Base-by-base conservation (phyloP, 2,888 invertebrate species). In the Parasteatoda lunata region DNA sequence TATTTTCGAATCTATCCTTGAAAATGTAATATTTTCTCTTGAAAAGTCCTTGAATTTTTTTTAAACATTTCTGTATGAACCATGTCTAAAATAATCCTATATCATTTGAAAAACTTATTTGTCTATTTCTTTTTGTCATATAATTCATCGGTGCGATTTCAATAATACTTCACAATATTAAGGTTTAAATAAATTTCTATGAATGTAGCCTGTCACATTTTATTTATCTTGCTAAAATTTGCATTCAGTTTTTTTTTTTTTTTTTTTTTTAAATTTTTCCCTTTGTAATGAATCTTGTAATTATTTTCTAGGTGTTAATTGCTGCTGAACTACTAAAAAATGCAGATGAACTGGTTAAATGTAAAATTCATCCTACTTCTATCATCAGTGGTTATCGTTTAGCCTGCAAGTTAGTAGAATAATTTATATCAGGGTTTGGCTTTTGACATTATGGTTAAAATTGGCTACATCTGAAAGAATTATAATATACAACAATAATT, bases 341-440 rank as follows among this genome's bases (percentile, higher is more conserved):
- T 93, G 99, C 99, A 68, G 99, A 99, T 94, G 99, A 99, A 91
- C 94, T 99, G 88, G 98, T 99, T 0, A 98, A 98, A 92, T 98
- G 98, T 92, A 99, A 98, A 92, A 98, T 99, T 91, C 99, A 99
- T 92, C 99, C 99, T 0, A 99, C 99, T 0, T 98, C 98, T 77
- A 97, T 99, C 87, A 99, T 99, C 91, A 97, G 97, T 90, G 99
- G 99, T 66, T 99, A 98, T 93, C 95, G 99, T 90, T 94, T 99
- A 89, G 99, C 99, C 3, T 99, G 99, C 94, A 99, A 98, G 94
- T 95, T 92, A 92, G 94, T 93, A 6, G 47, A 52, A 45, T 13
- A 59, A 30, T 30, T 30, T 30, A 30, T 30, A 30, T 30, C 30
- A 30, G 30, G 2, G 30, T 30, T 30, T 30, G 30, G 30, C 2